phyloP scores from a whole-genome alignment of 2,113 vertebrate species.

The Mastomys coucha region DNA sequence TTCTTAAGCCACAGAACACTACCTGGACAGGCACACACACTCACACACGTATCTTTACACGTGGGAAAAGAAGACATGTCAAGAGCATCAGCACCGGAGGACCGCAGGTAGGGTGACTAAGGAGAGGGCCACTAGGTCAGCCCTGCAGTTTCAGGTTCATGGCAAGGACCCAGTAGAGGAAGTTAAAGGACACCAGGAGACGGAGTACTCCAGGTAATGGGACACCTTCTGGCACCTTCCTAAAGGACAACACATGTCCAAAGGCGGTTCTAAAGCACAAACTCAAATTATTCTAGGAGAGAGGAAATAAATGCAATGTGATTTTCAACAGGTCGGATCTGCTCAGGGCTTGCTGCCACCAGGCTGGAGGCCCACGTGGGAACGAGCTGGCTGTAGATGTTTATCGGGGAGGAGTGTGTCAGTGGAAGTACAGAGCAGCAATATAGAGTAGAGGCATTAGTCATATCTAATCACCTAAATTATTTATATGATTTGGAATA shows the following conservation, averaged over 20 bases:
- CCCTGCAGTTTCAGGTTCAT: neutral
- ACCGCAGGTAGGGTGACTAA: neutral
- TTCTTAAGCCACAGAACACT: neutral
- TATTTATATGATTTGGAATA: slow-evolving; percentile 68
- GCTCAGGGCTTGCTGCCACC: neutral
- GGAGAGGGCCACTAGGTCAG: neutral
- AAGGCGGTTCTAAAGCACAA: neutral
- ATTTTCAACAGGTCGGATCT: neutral
- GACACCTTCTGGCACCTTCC: neutral
- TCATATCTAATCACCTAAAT: slow-evolving; percentile 60
- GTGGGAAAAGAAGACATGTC: neutral
- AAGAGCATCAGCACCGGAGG: accelerated
- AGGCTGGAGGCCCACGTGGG: neutral
- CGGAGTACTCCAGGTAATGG: neutral
- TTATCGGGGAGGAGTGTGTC: neutral
- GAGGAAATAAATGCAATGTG: neutral
- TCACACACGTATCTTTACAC: neutral
- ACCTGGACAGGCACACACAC: neutral
- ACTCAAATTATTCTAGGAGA: neutral
- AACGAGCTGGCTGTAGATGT: slow-evolving; percentile 43
- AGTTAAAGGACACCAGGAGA: too few relatives aligned
- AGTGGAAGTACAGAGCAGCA: neutral
- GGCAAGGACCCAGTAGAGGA: neutral
- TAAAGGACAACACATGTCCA: neutral
- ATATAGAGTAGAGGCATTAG: slow-evolving; percentile 8